phyloP scores from a whole-genome alignment of 2,797 vertebrate species.

The Enteromius afrohamiltoni region DNA sequence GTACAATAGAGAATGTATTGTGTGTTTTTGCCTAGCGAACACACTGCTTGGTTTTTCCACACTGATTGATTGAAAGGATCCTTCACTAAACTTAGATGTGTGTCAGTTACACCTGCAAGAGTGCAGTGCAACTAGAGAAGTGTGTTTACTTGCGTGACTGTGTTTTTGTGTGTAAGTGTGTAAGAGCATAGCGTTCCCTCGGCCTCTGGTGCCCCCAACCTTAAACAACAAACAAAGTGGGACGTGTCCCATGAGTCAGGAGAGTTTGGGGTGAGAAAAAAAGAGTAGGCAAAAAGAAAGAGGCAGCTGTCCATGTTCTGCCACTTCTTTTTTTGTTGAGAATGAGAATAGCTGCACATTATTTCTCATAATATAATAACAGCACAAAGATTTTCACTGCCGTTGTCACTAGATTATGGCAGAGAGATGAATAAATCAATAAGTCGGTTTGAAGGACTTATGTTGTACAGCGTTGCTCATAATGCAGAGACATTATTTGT shows the following conservation, averaged over 20 bases:
- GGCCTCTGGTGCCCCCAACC: slow-evolving; percentile 53
- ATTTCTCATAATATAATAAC: background rate
- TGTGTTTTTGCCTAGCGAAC: background rate
- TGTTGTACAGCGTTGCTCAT: background rate
- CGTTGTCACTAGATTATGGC: background rate
- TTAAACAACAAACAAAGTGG: slow-evolving; percentile 69
- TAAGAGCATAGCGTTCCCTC: slow-evolving; percentile 63
- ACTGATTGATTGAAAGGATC: background rate
- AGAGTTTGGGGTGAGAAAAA: background rate
- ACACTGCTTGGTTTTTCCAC: background rate
- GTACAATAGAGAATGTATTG: background rate
- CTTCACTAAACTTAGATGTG: slow-evolving; percentile 24
- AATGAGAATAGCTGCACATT: background rate
- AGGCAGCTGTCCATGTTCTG: slow-evolving; percentile 34
- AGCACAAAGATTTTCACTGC: background rate
- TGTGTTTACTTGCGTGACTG: slow-evolving; percentile 57
- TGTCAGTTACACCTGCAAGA: slow-evolving; percentile 11
- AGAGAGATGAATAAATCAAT: background rate
- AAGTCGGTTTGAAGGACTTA: background rate
- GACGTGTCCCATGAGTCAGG: slow-evolving; percentile 69
- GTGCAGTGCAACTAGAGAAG: slow-evolving; percentile 42
- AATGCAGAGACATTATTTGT: background rate
- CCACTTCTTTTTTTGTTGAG: background rate
- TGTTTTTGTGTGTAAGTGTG: slow-evolving; percentile 56
- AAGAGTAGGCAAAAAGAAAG: slow-evolving; percentile 34